phyloP scores from a whole-genome alignment of 2,113 vertebrate genomes.

The Periophthalmus modestus region DNA sequence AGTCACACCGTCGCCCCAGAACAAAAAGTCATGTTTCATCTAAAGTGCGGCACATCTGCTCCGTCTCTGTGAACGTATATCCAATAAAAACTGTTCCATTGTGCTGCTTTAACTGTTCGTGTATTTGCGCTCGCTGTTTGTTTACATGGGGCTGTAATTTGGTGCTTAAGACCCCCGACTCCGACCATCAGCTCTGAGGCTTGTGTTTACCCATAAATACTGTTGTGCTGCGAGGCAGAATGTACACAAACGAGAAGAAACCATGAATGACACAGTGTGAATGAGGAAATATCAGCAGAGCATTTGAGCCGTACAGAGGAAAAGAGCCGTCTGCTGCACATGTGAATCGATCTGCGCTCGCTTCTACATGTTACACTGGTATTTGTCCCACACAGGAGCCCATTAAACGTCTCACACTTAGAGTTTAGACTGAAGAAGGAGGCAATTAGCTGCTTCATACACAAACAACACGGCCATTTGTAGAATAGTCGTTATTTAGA shows the following conservation, averaged over 20 bases:
- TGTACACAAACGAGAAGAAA: background rate
- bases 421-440: too few relatives aligned
- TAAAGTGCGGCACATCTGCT: too few relatives aligned
- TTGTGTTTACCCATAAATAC: conserved; percentile 8
- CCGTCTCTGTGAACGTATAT: background rate
- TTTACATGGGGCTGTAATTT: conserved; percentile 1
- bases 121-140: background rate
- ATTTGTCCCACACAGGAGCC: too few relatives aligned
- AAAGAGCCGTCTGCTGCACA: background rate
- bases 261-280: background rate
- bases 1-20: too few relatives aligned
- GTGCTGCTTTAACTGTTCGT: background rate
- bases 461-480: too few relatives aligned
- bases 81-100: background rate
- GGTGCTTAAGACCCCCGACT: conserved; percentile 9
- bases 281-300: background rate
- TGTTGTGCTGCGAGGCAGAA: conserved; percentile 3
- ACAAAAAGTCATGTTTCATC: too few relatives aligned
- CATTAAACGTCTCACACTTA: too few relatives aligned
- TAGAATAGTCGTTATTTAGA: background rate
- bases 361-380: background rate
- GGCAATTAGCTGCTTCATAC: too few relatives aligned
- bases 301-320: background rate
- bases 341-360: background rate
- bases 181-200: conserved; percentile 6